phyloP scores from a whole-genome alignment of 2,797 vertebrate genomes.

The Oreochromis grahami region DNA sequence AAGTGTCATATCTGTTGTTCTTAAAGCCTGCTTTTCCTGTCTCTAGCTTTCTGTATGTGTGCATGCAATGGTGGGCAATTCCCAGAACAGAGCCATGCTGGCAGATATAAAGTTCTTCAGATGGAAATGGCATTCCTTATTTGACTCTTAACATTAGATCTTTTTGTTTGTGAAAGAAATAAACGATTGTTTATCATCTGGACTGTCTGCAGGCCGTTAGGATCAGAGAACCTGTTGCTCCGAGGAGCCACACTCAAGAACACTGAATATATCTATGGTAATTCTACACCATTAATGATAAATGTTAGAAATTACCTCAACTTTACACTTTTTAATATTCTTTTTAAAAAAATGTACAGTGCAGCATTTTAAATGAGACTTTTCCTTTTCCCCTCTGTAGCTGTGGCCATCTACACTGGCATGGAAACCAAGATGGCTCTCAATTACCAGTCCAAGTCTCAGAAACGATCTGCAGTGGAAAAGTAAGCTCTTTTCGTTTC shows the following conservation, averaged over 20 bases:
- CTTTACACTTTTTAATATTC: neutral
- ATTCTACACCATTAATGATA: conserved; percentile 11
- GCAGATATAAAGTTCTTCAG: neutral
- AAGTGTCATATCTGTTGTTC: neutral
- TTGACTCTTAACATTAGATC: neutral
- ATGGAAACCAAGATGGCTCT: conserved; percentile 99
- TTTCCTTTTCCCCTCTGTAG: conserved; percentile 63
- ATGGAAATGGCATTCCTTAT: neutral
- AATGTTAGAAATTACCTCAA: neutral
- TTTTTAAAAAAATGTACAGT: neutral
- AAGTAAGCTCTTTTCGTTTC: conserved; percentile 78
- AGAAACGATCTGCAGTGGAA: conserved; percentile 96
- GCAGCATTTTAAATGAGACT: neutral
- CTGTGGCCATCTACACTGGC: conserved; percentile 95
- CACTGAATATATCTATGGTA: conserved; percentile 92
- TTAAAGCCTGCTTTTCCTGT: neutral
- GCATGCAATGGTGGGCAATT: neutral
- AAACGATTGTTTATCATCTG: neutral
- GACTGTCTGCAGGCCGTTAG: conserved; percentile 80
- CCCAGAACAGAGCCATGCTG: neutral
- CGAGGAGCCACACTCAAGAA: conserved; percentile 96
- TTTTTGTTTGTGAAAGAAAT: neutral
- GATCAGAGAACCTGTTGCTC: conserved; percentile 93
- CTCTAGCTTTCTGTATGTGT: neutral
- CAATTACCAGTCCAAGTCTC: conserved; percentile 95